Percentiles rank a stretch among this genome's conserved stretches.
Conservation (phyloP, 1,140 invertebrate species). For the Thalassaphorura encarpata region DNA sequence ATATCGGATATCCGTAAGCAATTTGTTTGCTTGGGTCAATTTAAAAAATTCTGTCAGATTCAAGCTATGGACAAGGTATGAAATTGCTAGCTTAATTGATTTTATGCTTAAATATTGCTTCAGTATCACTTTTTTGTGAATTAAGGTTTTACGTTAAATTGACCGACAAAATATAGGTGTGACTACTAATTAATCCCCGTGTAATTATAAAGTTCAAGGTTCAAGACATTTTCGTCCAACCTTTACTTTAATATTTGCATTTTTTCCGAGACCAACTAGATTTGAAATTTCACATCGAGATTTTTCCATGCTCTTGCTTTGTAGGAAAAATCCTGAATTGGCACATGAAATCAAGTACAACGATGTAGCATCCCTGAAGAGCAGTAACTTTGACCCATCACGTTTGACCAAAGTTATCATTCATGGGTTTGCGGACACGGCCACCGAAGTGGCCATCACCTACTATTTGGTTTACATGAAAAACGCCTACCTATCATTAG, state of each 20-base stretch:
- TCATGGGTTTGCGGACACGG: constrained; percentile 26
- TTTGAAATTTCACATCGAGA: not conserved
- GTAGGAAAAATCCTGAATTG: constrained; percentile 25
- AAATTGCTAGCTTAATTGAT: not conserved
- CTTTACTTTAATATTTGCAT: not conserved
- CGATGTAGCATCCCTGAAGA: constrained; percentile 16
- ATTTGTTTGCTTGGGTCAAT: constrained; percentile 7
- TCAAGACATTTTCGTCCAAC: not conserved
- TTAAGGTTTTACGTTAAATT: not conserved
- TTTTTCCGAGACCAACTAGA: not conserved
- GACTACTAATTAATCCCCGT: not conserved
- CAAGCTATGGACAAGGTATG: constrained; percentile 8
- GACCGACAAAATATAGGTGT: not conserved
- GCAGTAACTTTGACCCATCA: constrained; percentile 22
- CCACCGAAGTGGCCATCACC: constrained; percentile 10
- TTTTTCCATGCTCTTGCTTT: not conserved
- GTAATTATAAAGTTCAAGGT: not conserved
- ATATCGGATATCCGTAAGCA: not conserved
- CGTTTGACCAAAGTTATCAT: constrained; percentile 27
- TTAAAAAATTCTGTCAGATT: constrained; percentile 2
- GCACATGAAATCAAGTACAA: constrained; percentile 26
- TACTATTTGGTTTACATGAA: constrained; percentile 9
- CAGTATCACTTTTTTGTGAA: not conserved
- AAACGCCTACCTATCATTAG: constrained; percentile 13
- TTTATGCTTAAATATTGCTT: too few relatives aligned